Percentiles rank a stretch among this genome's conserved stretches.
phyloP scores from a whole-genome alignment of 2,888 invertebrate species.

The Campaea margaritaria region DNA sequence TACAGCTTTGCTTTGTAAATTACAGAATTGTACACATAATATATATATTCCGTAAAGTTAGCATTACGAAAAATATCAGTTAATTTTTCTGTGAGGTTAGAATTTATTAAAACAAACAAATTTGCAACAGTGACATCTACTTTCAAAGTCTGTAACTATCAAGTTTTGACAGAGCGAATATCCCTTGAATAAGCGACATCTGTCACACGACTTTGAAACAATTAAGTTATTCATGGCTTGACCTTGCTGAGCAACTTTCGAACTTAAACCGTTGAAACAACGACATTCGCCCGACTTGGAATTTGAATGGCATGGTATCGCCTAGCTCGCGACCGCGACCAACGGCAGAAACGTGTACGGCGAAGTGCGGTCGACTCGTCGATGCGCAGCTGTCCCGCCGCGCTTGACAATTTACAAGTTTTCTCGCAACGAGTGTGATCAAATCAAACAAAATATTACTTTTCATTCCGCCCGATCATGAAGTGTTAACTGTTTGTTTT shows the following conservation, averaged over 20 bases:
- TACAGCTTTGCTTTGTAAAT: no score
- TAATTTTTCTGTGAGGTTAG: no score
- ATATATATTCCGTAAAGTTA: no score
- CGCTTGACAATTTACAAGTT: slow-evolving; percentile 78
- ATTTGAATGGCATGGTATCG: slow-evolving; percentile 74
- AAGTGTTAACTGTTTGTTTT: slow-evolving; percentile 82
- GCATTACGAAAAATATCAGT: no score
- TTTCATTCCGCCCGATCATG: slow-evolving; percentile 75
- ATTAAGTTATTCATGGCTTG: slow-evolving; percentile 59
- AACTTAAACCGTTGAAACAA: slow-evolving; percentile 74
- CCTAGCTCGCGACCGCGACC: slow-evolving; percentile 54
- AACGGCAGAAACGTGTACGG: slow-evolving; percentile 83
- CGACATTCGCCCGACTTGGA: slow-evolving; percentile 69
- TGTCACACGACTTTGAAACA: slow-evolving; percentile 42
- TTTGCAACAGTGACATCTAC: slow-evolving; percentile 29
- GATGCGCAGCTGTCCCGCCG: slow-evolving; percentile 82
- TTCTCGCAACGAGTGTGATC: slow-evolving; percentile 83
- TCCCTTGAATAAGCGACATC: slow-evolving; percentile 55
- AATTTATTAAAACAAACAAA: no score
- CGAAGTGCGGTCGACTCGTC: slow-evolving; percentile 85
- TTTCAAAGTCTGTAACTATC: neutral
- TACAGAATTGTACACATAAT: no score
- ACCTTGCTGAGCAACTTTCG: slow-evolving; percentile 78
- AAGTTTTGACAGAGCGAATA: neutral
- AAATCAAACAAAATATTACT: slow-evolving; percentile 82